A percentile compares a stretch with the other conserved stretches of the same genome.
Conservation (phyloP, 2,888 invertebrate genomes). For the Cyclophora albipunctata region DNA sequence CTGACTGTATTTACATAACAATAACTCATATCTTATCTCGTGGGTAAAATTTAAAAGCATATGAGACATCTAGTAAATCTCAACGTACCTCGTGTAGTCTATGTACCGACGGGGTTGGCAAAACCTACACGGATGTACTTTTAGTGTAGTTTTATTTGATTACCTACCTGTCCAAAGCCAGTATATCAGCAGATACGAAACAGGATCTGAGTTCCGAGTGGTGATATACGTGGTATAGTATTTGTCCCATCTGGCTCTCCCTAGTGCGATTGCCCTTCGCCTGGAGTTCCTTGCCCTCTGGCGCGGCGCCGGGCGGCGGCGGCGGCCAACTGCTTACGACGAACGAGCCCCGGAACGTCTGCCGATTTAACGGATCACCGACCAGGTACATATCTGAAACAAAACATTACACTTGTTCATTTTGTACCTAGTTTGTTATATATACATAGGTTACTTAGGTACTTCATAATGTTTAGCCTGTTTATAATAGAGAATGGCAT, state of each 20-base stretch:
- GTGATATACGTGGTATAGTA: slow-evolving; percentile 83
- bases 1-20: no score
- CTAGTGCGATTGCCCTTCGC: slow-evolving; percentile 82
- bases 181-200: slow-evolving; percentile 85
- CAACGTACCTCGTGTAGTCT: no score
- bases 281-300: slow-evolving; percentile 77
- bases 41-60: no score
- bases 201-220: slow-evolving; percentile 84
- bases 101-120: no score
- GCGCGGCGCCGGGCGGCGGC: slow-evolving; percentile 80
- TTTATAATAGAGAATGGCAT: no score
- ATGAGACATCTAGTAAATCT: no score
- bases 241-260: slow-evolving; percentile 83
- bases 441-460: no score
- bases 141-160: no score
- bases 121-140: no score
- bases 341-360: slow-evolving; percentile 88
- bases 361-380: slow-evolving; percentile 83
- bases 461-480: no score
- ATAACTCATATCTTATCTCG: no score
- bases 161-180: slow-evolving; percentile 88
- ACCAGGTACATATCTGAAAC: slow-evolving; percentile 83
- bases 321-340: slow-evolving; percentile 82
- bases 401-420: not conserved
- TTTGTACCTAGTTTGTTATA: no score